Conservation (phyloP, 2,797 vertebrate species). For the Centropyge bicolor region DNA sequence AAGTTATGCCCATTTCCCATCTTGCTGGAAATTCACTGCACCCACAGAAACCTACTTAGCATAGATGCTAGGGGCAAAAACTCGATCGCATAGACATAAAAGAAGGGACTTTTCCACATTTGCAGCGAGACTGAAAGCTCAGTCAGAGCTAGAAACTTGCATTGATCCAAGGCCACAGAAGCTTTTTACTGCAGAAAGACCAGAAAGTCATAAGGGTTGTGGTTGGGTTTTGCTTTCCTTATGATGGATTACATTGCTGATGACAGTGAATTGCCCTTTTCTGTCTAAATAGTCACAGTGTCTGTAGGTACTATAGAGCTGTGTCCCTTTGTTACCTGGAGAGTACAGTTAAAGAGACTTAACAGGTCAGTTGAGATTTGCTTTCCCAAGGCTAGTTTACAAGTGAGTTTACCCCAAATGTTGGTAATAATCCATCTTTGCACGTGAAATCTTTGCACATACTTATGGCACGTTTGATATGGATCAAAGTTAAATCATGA, state of each 20-base stretch:
- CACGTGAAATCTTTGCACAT: neutral
- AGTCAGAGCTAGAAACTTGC: conserved; percentile 51
- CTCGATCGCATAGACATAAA: conserved; percentile 43
- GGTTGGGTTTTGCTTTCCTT: conserved; percentile 28
- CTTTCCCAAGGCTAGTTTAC: conserved; percentile 1
- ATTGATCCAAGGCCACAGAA: conserved; percentile 47
- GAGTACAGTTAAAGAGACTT: conserved; percentile 20
- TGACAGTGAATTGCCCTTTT: conserved; percentile 25
- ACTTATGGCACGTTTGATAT: neutral
- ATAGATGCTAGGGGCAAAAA: conserved; percentile 37
- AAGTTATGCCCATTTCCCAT: conserved; percentile 15
- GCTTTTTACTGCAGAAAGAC: conserved; percentile 30
- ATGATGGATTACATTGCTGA: conserved; percentile 51
- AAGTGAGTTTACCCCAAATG: neutral
- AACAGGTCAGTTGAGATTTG: conserved; percentile 16
- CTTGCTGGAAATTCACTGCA: conserved; percentile 37
- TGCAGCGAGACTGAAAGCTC: conserved; percentile 46
- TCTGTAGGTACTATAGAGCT: conserved; percentile 17
- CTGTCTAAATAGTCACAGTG: conserved; percentile 30
- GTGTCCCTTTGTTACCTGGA: conserved; percentile 17
- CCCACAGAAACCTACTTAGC: conserved; percentile 40
- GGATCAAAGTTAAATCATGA: neutral
- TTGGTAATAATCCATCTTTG: conserved; percentile 9
- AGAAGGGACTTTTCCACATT: conserved; percentile 44
- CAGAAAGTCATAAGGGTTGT: conserved; percentile 28